These are phyloP conservation scores for Jordanella pulchra DNA, from an alignment of 2,797 vertebrate species.

Conservation along the genomic window DNA sequence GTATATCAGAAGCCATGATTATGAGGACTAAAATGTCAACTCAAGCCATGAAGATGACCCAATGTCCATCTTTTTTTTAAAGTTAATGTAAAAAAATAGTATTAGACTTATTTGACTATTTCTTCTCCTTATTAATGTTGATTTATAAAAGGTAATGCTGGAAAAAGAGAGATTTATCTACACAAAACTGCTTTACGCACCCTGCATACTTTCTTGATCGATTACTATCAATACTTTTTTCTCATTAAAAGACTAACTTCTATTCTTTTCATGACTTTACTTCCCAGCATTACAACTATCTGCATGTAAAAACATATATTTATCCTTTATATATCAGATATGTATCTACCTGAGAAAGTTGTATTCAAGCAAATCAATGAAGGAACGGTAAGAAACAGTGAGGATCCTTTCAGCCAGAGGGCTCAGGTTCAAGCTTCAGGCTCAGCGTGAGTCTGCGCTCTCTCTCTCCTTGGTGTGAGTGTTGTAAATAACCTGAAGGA, in stretches of 20 bases:
- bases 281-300: not conserved
- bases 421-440: slow-evolving; percentile 30
- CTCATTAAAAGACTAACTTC: not conserved
- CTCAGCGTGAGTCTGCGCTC: slow-evolving; percentile 17
- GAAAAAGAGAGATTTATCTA: not conserved
- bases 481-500: slow-evolving; percentile 38
- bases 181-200: not conserved
- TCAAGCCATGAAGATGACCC: not conserved
- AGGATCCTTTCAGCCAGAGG: slow-evolving; percentile 13
- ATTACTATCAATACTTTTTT: not conserved
- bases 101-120: not conserved
- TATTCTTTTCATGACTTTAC: not conserved
- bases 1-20: not conserved
- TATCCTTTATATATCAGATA: slow-evolving; percentile 5
- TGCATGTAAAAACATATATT: slow-evolving; percentile 2
- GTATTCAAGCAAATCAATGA: slow-evolving; percentile 38
- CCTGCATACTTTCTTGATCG: not conserved
- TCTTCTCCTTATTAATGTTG: too few relatives aligned
- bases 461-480: not conserved
- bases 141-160: not conserved
- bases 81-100: not conserved
- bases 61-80: not conserved
- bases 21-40: not conserved
- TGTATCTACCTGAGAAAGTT: slow-evolving; percentile 1
- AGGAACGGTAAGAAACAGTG: slow-evolving; percentile 15